These are phyloP conservation scores for Melanocharis versteri DNA, from an alignment of 2,113 vertebrate species.

Conservation along the genomic window DNA sequence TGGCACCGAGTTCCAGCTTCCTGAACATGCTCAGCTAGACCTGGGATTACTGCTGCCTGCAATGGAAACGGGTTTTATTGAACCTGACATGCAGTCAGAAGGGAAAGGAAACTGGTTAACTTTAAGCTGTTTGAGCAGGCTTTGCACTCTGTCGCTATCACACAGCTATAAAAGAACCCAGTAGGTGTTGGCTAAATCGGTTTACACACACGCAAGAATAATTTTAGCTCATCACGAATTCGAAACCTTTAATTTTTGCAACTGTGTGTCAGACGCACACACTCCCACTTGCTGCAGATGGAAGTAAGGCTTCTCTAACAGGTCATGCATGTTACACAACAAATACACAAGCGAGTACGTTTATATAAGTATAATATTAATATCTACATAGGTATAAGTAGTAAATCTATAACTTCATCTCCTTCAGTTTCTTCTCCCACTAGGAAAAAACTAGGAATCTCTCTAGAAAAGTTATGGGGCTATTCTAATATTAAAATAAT, in stretches of 20 bases:
- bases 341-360: background rate
- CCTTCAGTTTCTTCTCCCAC: background rate
- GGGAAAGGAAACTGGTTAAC: background rate
- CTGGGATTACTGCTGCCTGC: background rate
- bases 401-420: background rate
- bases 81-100: background rate
- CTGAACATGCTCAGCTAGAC: background rate
- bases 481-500: background rate
- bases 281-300: background rate
- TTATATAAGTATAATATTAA: background rate
- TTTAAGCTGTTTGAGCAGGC: background rate
- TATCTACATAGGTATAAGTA: background rate
- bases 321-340: background rate
- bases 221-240: background rate
- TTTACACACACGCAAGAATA: background rate
- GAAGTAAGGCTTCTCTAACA: background rate
- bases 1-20: background rate
- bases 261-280: background rate
- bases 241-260: background rate
- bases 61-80: background rate
- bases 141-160: background rate
- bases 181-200: background rate
- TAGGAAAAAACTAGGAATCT: background rate
- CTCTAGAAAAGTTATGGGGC: background rate
- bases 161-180: background rate